Evolutionary conservation across 1,140 invertebrate genomes (phyloP), one percentile per base, ranked within the genome.

Genomic region (Drosophila neocordata): DNA sequence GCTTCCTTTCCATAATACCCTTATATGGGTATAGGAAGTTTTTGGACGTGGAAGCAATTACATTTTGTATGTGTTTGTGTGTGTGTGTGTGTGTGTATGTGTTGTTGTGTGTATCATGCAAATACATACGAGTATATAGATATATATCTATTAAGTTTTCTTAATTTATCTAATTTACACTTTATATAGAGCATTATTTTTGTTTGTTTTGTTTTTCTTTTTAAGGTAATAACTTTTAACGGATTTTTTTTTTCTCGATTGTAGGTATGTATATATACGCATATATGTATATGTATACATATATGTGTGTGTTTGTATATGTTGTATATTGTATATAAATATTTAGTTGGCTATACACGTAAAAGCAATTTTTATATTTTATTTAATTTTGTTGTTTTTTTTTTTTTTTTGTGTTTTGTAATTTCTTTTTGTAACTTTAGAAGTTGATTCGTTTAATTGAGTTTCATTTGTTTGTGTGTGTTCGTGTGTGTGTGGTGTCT

Each of bases 391-490:
- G 11, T 37, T 58, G 38, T 24, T 15, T 57, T 34, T n/a, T 56
- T 13, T 59, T 74, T 48, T 13, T 38, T 52, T 69, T 41, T 57
- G 55, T 35, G 69, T 55, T 20, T 15, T 27, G 44, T 20, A 22
- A 60, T 60, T 44, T 52, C 24, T 73, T 69, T 69, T 77, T 77
- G 57, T 85, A 87, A 87, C 82, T 85, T 85, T 85, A 78, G 55
- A 85, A 85, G 82, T 85, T 87, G 67, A 64, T 85, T 85, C 82
- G 82, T 81, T 84, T 69, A 87, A 81, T 87, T 87, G 82, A 79
- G 74, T 73, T 65, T 56, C 67, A 38, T 65, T 57, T 65, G 37
- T 65, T 52, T 53, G 24, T 64, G 27, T 53, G 37, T 9, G 37
- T 6, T 34, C 59, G 56, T 35, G 44, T 35, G 35, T n/a, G 15